These are phyloP conservation scores for Sitta europaea DNA, from an alignment of 2,113 vertebrate species.

Conservation along the genomic window DNA sequence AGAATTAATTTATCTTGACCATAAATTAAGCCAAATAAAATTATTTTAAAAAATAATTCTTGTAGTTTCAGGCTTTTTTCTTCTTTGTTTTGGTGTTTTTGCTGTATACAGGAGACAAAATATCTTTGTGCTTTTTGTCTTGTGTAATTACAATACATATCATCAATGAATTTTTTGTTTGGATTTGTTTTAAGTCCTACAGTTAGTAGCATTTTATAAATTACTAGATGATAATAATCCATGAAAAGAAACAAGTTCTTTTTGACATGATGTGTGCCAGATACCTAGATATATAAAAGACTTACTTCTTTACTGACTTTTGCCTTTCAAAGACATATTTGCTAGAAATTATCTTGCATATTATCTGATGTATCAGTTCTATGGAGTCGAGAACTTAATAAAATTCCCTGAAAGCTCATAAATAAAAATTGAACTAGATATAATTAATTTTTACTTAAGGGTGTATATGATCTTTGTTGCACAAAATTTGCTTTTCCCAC, in stretches of 20 bases:
- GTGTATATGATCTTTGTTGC: not conserved
- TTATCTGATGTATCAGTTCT: not conserved
- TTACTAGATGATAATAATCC: not conserved
- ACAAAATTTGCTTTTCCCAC: not conserved
- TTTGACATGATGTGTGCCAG: accelerated
- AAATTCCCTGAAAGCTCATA: not conserved
- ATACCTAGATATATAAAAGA: not conserved
- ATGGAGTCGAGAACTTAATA: not conserved
- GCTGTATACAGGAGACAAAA: not conserved
- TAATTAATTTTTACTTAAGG: not conserved
- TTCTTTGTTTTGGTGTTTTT: not conserved
- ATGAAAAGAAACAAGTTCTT: not conserved
- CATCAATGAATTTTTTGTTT: not conserved
- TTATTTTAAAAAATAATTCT: not conserved
- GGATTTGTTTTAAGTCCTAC: not conserved
- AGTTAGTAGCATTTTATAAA: not conserved
- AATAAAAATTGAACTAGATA: not conserved
- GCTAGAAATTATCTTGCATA: not conserved
- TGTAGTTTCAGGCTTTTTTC: not conserved
- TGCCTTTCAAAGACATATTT: not conserved
- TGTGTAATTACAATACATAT: not conserved
- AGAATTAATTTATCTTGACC: not conserved
- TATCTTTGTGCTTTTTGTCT: not conserved
- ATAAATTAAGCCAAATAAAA: not conserved
- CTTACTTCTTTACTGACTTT: not conserved